These are phyloP conservation scores for Melanchra persicariae DNA, from an alignment of 2,888 invertebrate species.

Conservation along the genomic window DNA sequence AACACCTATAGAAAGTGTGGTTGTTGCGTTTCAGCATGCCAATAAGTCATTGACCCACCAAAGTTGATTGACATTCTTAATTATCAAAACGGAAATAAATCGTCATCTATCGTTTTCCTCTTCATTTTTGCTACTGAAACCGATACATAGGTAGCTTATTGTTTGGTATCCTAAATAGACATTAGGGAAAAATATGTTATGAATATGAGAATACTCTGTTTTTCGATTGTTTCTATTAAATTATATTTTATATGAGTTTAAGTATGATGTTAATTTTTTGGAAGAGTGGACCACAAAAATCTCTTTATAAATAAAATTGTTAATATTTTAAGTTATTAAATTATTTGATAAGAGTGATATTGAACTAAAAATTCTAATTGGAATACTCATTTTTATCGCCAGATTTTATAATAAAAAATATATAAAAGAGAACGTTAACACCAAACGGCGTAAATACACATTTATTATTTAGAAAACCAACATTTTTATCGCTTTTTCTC, in stretches of 20 bases:
- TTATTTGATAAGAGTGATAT: slow-evolving; percentile 32
- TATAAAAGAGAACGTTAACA: slow-evolving; percentile 22
- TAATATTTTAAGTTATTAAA: slow-evolving; percentile 46
- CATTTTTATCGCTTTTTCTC: slow-evolving; percentile 42
- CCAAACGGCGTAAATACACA: slow-evolving; percentile 34
- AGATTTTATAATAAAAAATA: not conserved
- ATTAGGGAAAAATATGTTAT: not conserved
- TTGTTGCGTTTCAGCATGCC: not conserved
- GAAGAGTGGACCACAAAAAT: slow-evolving; percentile 45
- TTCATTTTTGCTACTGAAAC: not conserved
- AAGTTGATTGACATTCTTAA: not conserved
- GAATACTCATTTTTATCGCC: not conserved
- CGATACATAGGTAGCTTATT: not conserved
- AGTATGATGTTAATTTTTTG: slow-evolving; percentile 3
- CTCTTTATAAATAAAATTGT: slow-evolving; percentile 15
- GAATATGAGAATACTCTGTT: not conserved
- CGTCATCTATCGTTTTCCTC: not conserved
- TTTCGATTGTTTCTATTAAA: too few relatives aligned
- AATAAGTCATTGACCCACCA: not conserved
- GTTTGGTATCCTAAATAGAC: not conserved
- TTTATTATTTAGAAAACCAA: slow-evolving; percentile 31
- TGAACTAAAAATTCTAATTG: slow-evolving; percentile 4
- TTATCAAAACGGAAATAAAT: not conserved
- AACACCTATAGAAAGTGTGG: not conserved
- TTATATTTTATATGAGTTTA: not conserved